Base-by-base conservation (phyloP, 1,140 invertebrate genomes). In the Eciton burchellii region DNA sequence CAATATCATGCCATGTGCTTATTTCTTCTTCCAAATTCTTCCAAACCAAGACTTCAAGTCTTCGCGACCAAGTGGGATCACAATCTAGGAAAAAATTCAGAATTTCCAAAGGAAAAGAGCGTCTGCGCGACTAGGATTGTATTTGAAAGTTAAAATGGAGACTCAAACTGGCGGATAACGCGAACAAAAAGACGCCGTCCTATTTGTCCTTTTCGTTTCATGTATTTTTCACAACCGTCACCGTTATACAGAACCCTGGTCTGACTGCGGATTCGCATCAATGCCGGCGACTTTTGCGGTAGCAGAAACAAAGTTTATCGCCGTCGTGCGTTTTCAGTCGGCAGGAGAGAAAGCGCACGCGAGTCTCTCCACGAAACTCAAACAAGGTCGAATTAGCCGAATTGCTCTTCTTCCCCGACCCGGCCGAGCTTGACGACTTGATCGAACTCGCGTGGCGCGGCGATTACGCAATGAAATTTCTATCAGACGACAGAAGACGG, bases 201-300 rank as follows among this genome's bases (percentile, higher is more conserved):
- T 43, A 65, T 82, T 74, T 84, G 83, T 88, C 84, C 92, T 93
- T 92, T 95, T 85, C 92, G 93, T 92, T 95, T 95, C 95, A 89
- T 96, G 93, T 93, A 96, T 95, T 91, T 96, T 96, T 86, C 95
- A 93, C 83, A 95, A 11, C 35, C 12, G 11, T 56, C 21, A 12
- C 3, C 16, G 49, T 87, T 76, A 49, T 63, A n/a, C n/a, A n/a
- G n/a, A 74, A 63, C 26, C 14, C 62, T 66, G 21, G 3, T 16
- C 45, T 60, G 35, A 11, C 52, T 11, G 9, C 70, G 49, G 21
- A 45, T 19, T 60, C 35, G 47, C 63, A 45, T 1, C 21, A 1
- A 16, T 47, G 43, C 24, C 73, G 14, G 52, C 45, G 29, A 45
- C 14, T n/a, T 35, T 6, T 24, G n/a, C n/a, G 5, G 26, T 26